Base-by-base conservation (phyloP, 2,888 invertebrate species). In the Metallyticus violacea region DNA sequence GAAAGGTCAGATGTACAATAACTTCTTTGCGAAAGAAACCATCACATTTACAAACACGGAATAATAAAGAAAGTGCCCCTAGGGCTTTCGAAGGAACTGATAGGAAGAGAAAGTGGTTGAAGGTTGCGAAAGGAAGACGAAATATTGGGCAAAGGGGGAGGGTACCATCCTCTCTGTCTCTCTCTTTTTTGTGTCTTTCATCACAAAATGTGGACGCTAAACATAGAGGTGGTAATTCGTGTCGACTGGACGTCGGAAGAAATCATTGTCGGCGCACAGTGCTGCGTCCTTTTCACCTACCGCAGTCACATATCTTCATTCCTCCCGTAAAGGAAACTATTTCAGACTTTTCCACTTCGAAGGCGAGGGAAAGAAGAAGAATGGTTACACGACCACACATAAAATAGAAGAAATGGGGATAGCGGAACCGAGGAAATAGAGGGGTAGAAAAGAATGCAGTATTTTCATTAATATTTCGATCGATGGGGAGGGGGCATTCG, bases 391-490 rank as follows among this genome's bases (percentile, higher is more conserved):
- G 15, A 62, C 9, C 40, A 62, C 40, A 62, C 40, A 62, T 62
- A 62, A 62, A 62, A 62, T 22, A 62, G 40, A 22, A 62, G 22
- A 22, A 62, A 62, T 15, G 40, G 40, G 40, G 40, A 62, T 62
- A 22, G n/a, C n/a, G n/a, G n/a, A n/a, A n/a, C n/a, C n/a, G n/a
- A n/a, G 40, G 40, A 62, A 62, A 62, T 62, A 62, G 40, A 62
- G 40, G 15, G 40, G 40, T 1, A 62, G 40, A 15, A 62, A 62
- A 7, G 80, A 7, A 81, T 40, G 81, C 62, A 81, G 81, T 26
- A 26, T 81, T 81, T 81, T 29, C 62, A 81, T 62, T 81, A 81
- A 81, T 81, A 81, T 81, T 62, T 81, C 40, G 81, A 81, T 81
- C 26, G 15, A 30, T 40, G 26, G 27, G 40, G 15, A 30, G 25